Percentiles rank a stretch among this genome's conserved stretches.
Evolutionary conservation across 2,797 vertebrate genomes (phyloP).

Genomic region (Hapalemur alaotrensis): DNA sequence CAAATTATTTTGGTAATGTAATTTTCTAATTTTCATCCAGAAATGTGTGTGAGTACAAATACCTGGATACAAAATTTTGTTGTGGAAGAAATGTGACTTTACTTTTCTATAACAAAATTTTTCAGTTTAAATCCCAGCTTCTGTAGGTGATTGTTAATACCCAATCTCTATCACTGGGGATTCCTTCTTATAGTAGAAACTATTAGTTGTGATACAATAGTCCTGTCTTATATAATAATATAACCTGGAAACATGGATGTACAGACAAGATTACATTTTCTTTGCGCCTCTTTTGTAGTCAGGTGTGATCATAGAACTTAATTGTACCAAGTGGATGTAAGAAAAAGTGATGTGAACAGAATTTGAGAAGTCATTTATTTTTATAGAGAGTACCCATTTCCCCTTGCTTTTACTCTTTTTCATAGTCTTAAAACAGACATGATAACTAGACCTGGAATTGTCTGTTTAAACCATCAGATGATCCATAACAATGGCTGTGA

Average conservation of each 20-base stretch:
- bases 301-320: not conserved
- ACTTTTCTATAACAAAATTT: not conserved
- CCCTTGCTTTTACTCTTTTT: not conserved
- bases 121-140: not conserved
- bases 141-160: not conserved
- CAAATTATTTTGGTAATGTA: not conserved
- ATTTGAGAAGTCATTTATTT: not conserved
- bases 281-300: not conserved
- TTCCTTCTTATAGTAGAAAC: not conserved
- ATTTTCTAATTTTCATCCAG: conserved; percentile 6
- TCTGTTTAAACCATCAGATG: not conserved
- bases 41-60: not conserved
- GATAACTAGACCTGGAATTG: not conserved
- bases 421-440: not conserved
- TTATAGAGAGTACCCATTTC: not conserved
- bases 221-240: not conserved
- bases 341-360: not conserved
- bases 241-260: not conserved
- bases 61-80: not conserved
- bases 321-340: not conserved
- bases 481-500: not conserved
- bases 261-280: not conserved
- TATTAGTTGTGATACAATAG: not conserved
- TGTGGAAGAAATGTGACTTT: not conserved
- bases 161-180: not conserved